These are phyloP conservation scores for Agonopterix arenella DNA, from an alignment of 2,888 invertebrate genomes.

Conservation along the genomic window DNA sequence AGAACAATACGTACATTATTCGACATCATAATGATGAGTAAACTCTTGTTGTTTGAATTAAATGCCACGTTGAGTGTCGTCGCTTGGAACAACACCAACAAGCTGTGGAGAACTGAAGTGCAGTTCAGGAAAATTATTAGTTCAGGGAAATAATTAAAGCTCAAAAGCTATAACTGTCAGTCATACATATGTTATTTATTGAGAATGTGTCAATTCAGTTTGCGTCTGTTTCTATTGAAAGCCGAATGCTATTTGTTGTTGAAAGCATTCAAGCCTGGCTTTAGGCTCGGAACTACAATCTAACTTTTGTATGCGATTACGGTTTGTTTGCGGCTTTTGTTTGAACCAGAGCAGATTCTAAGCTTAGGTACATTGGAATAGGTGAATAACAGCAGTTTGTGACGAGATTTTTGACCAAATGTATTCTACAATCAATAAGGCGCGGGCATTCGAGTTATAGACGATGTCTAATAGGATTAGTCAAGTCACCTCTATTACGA, in stretches of 20 bases:
- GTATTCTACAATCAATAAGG: no score
- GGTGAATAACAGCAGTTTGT: no score
- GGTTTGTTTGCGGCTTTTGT: background rate
- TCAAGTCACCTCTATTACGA: no score
- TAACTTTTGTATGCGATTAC: background rate
- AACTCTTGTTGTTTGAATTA: constrained; percentile 98
- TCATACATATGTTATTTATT: no score
- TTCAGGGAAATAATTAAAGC: no score
- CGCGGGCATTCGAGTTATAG: no score
- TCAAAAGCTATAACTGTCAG: no score
- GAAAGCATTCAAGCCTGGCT: constrained; percentile 22
- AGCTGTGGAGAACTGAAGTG: constrained; percentile 86
- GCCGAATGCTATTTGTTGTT: constrained; percentile 23
- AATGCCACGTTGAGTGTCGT: constrained; percentile 99
- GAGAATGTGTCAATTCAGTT: constrained; percentile 23
- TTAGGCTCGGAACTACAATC: constrained; percentile 7
- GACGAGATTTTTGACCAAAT: no score
- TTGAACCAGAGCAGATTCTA: background rate
- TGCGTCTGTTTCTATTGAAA: constrained; percentile 10
- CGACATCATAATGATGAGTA: constrained; percentile 99
- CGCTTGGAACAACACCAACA: constrained; percentile 95
- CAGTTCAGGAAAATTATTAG: background rate
- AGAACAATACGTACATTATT: constrained; percentile 91
- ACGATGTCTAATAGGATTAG: no score
- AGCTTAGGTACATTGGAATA: no score